Evolutionary conservation across 2,113 vertebrate genomes (phyloP).

Genomic region (Sinocyclocheilus rhinocerous): DNA sequence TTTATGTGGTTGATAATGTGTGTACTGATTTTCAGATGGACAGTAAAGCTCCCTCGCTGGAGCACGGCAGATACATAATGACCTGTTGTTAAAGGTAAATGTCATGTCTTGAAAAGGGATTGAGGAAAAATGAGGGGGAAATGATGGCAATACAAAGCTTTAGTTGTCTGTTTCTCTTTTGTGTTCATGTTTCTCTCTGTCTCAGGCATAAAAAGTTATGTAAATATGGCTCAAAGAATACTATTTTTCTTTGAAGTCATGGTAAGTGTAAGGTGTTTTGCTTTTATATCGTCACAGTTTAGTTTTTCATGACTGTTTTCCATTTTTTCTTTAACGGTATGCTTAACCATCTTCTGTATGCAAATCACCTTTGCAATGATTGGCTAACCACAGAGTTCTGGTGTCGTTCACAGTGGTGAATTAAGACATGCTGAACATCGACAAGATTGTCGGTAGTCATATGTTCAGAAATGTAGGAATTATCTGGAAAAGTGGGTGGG

Average conservation of each 20-base stretch:
- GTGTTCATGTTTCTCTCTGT: background rate
- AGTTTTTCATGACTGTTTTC: background rate
- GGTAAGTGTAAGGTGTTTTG: background rate
- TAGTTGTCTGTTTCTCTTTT: background rate
- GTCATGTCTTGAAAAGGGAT: slow-evolving; percentile 22
- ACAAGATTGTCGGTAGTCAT: too few species aligned
- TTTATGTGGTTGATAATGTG: slow-evolving; percentile 12
- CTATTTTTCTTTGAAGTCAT: background rate
- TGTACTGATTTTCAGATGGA: slow-evolving; percentile 9
- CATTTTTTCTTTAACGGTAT: background rate
- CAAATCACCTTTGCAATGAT: background rate
- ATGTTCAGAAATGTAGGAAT: background rate
- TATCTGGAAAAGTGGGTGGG: background rate
- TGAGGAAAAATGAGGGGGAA: background rate
- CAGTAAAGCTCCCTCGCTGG: background rate
- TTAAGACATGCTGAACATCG: too few species aligned
- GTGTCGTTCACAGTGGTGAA: too few species aligned
- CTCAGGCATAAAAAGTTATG: background rate
- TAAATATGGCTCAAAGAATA: background rate
- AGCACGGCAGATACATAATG: slow-evolving; percentile 1
- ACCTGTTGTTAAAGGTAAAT: slow-evolving; percentile 27
- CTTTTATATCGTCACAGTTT: background rate
- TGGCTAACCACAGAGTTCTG: too few species aligned
- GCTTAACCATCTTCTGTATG: background rate
- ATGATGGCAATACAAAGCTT: background rate